These are phyloP conservation scores for Drosophila asahinai DNA, from an alignment of 1,140 invertebrate species.

Conservation along the genomic window DNA sequence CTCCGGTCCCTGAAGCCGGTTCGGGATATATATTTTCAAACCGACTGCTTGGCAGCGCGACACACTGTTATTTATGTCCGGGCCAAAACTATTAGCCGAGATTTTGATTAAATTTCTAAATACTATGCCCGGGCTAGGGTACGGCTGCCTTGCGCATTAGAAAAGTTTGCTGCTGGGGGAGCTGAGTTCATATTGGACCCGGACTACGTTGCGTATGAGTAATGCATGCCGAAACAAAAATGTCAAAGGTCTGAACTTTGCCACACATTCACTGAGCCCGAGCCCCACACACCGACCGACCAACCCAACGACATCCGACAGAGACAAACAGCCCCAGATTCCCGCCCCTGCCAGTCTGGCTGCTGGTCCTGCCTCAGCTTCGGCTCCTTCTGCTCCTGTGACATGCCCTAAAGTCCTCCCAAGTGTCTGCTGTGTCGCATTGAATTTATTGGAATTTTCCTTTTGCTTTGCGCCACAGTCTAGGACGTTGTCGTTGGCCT, in stretches of 20 bases:
- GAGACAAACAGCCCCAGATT: constrained; percentile 59
- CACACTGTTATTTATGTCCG: constrained; percentile 67
- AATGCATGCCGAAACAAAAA: constrained; percentile 73
- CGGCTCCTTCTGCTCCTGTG: constrained; percentile 51
- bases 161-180: constrained; percentile 63
- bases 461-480: constrained; percentile 56
- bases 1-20: constrained; percentile 13
- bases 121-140: constrained; percentile 12
- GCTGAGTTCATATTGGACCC: constrained; percentile 54
- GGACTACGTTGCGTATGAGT: constrained; percentile 73
- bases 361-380: constrained; percentile 14
- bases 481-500: constrained; percentile 39
- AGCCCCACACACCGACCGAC: constrained; percentile 4
- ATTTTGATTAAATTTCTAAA: constrained; percentile 81
- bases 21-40: constrained; percentile 53
- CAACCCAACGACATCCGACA: constrained; percentile 49
- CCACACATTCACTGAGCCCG: constrained; percentile 57
- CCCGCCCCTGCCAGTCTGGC: constrained; percentile 26
- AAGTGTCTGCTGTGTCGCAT: constrained; percentile 82
- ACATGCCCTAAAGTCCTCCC: constrained; percentile 80
- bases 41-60: constrained; percentile 30
- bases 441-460: constrained; percentile 84
- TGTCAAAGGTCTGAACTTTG: constrained; percentile 82
- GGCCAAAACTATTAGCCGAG: constrained; percentile 72
- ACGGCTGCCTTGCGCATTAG: constrained; percentile 31